Base-by-base conservation (phyloP, 2,888 invertebrate genomes). In the Tenthredo notha region DNA sequence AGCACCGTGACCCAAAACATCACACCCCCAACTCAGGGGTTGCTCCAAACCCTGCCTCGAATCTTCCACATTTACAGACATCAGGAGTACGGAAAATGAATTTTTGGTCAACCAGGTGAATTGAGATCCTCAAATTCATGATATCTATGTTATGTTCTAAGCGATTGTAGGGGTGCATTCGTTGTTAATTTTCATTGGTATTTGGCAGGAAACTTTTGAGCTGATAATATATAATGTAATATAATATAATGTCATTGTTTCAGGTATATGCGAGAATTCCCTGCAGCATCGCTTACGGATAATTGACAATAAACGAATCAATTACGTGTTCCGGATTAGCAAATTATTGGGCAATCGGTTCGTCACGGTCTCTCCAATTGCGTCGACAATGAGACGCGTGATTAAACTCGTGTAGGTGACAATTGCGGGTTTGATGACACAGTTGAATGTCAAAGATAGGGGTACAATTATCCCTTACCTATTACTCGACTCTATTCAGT, bases 221-320 rank as follows among this genome's bases (percentile, higher is more conserved):
- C 25, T 2, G 33, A 67, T 33, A 15, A 18, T 67, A 29, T 33
- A 67, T 33, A 15, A 18, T 67, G 15, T 33, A 29, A 54, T 54
- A 50, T 50, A 67, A 18, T 18, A 67, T 33, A 33, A 29, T 1
- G 6, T 18, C 33, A 33, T 67, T 6, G 67, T 67, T 33, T 33
- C 29, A 6, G 18, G 29, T 25, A n/a, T 43, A n/a, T 10, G 40
- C 61, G 12, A 15, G 7, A 61, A 80, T 80, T 37, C 58, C 58
- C 80, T 25, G 58, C 37, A 61, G 80, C n/a, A 43, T 61, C 61
- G 80, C 40, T 80, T 80, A 61, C 80, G 61, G 80, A 61, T 80
- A 80, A 80, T 80, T 80, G 37, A 80, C 80, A 43, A 80, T 80
- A 58, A 58, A 80, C 61, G 80, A 80, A 80, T 80, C 80, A 80